phyloP scores from a whole-genome alignment of 2,113 vertebrate species.

The Anguilla rostrata region DNA sequence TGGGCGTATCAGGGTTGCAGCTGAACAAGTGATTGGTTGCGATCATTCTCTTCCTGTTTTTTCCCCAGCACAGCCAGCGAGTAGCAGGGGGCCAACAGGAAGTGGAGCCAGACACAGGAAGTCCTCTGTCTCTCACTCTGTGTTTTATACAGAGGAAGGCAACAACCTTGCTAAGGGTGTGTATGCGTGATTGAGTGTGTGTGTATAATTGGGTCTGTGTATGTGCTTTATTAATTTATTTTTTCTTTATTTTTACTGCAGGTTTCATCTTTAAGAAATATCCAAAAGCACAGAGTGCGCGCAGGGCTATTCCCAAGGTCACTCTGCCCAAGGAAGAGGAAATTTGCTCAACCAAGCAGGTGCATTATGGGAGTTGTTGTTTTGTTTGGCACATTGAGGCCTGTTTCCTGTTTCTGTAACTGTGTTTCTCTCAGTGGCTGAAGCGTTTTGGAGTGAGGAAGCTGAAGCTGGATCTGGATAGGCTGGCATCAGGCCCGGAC shows the following conservation, averaged over 20 bases:
- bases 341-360: conserved; percentile 75
- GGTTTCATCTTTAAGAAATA: conserved; percentile 68
- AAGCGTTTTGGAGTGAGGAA: conserved; percentile 70
- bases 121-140: conserved; percentile 41
- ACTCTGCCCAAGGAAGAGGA: conserved; percentile 68
- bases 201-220: neutral
- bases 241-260: conserved; percentile 37
- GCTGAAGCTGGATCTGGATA: conserved; percentile 73
- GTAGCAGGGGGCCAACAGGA: conserved; percentile 37
- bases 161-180: conserved; percentile 63
- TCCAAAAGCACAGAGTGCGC: conserved; percentile 39
- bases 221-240: neutral
- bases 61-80: conserved; percentile 48
- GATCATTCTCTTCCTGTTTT: neutral
- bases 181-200: neutral
- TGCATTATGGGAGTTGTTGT: conserved; percentile 40
- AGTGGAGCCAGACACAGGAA: conserved; percentile 49
- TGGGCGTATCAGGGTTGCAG: neutral
- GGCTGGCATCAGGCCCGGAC: conserved; percentile 63
- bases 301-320: conserved; percentile 46
- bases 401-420: neutral
- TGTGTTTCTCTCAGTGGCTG: conserved; percentile 69
- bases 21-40: neutral
- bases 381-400: neutral
- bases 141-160: conserved; percentile 67